Evolutionary conservation across 2,797 vertebrate species (phyloP), one percentile per base, ranked within the genome.

Genomic region (Cetoscarus ocellatus): DNA sequence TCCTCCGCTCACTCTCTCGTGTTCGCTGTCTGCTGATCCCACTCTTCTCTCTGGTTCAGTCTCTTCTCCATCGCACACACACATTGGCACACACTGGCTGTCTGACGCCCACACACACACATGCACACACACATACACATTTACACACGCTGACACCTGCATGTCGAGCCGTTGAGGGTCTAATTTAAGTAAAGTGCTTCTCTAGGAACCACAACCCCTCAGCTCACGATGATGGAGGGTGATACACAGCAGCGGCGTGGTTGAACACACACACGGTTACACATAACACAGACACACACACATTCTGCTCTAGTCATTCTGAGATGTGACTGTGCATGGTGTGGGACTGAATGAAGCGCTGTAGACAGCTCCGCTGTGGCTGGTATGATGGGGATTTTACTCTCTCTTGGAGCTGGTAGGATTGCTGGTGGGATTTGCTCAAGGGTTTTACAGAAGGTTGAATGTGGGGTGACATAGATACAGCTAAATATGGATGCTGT

Each of bases 171-270:
- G 88, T 91, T 89, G 88, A 91, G 87, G 88, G 90, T 89, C 91
- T 92, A 91, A 92, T 91, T 92, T 92, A 91, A 89, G 91, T 91
- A 90, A 91, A 91, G 89, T 92, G 90, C 89, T 91, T 90, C 90
- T 92, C 86, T 80, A 84, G 86, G 87, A 91, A 92, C 89, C 90
- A 87, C 88, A 90, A 84, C 81, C 89, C 86, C 88, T 91, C 86
- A 78, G 81, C 86, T 87, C 82, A 75, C 71, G 75, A 84, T 91
- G 86, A 86, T 87, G 83, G 87, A 91, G 89, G 84, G 61, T 81
- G 86, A 89, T 91, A 82, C 10, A 27, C 27, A 27, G 42, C 67
- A 61, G 70, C 58, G 10, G 61, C 65, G 55, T 78, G 67, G 82
- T 73, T 79, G 50, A 84, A 79, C 81, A 87, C 79, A 43, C 61